Evolutionary conservation across 2,797 vertebrate species (phyloP).

Genomic region (Sebastes vulpes): DNA sequence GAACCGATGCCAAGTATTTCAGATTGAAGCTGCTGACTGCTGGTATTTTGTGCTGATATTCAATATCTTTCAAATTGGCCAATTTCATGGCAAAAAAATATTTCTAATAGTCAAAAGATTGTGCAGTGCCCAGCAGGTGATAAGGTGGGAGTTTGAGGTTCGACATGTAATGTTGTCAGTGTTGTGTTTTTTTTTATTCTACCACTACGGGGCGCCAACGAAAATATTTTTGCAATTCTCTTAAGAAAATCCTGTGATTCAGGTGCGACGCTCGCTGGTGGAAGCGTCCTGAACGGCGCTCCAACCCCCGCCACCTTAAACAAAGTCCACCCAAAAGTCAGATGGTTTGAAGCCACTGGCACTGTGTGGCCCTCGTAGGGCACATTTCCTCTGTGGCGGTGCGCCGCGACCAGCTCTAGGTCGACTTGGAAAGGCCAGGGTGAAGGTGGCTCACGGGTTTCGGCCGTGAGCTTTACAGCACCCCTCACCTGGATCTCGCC

Average conservation of each 20-base stretch:
- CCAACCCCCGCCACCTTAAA: not conserved
- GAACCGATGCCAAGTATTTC: slow-evolving; percentile 52
- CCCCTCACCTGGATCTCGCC: accelerated
- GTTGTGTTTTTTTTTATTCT: not conserved
- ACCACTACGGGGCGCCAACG: not conserved
- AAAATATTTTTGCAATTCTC: not conserved
- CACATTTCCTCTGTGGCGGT: too few species aligned
- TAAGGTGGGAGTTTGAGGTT: not conserved
- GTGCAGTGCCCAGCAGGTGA: not conserved
- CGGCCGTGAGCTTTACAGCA: too few species aligned
- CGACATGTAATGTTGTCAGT: not conserved
- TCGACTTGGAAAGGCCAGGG: accelerated
- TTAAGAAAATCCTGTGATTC: too few species aligned
- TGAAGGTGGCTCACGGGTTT: too few species aligned
- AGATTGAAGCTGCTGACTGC: slow-evolving; percentile 58
- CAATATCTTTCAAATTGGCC: slow-evolving; percentile 53
- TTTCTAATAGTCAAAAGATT: slow-evolving; percentile 18
- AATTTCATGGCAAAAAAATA: slow-evolving; percentile 50
- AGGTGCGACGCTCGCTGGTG: too few species aligned
- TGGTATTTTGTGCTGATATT: slow-evolving; percentile 60
- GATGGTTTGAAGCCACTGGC: too few species aligned
- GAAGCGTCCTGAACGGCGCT: too few species aligned
- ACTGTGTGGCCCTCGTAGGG: too few species aligned
- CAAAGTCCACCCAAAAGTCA: too few species aligned
- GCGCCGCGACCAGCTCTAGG: too few species aligned